These are phyloP conservation scores for Podarcis muralis DNA, from an alignment of 2,113 vertebrate genomes.

Conservation along the genomic window DNA sequence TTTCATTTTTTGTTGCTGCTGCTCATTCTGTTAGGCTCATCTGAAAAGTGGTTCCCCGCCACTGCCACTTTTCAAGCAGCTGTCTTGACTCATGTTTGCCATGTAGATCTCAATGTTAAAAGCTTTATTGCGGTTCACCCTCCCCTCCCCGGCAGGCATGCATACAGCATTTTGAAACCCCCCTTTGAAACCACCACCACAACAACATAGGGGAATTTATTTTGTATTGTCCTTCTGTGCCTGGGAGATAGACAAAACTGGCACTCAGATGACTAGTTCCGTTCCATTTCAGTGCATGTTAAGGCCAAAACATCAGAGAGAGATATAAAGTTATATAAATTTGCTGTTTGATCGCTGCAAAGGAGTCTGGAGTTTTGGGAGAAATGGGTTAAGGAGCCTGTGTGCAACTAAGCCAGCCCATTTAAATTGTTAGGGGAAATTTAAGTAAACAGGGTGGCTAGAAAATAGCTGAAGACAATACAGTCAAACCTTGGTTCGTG, in stretches of 20 bases:
- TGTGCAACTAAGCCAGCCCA: neutral
- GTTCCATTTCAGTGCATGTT: neutral
- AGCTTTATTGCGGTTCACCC: neutral
- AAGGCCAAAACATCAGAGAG: neutral
- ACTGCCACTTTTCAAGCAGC: neutral
- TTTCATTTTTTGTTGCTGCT: neutral
- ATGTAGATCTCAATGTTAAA: neutral
- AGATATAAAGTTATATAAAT: too few relatives aligned
- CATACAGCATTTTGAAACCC: neutral
- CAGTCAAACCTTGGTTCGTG: too few relatives aligned
- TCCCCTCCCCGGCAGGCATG: neutral
- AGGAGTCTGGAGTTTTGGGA: too few relatives aligned
- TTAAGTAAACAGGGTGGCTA: neutral
- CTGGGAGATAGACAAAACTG: neutral
- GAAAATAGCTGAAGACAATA: neutral
- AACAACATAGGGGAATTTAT: neutral
- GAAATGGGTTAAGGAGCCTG: neutral
- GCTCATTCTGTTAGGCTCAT: neutral
- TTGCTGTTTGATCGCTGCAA: neutral
- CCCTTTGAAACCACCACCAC: neutral
- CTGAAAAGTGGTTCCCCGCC: neutral
- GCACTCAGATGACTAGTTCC: neutral
- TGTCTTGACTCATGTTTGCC: neutral
- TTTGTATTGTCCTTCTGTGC: neutral
- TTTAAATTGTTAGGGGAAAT: too few relatives aligned